Evolutionary conservation across 2,797 vertebrate species (phyloP).

Genomic region (Tiaroga cobitis): DNA sequence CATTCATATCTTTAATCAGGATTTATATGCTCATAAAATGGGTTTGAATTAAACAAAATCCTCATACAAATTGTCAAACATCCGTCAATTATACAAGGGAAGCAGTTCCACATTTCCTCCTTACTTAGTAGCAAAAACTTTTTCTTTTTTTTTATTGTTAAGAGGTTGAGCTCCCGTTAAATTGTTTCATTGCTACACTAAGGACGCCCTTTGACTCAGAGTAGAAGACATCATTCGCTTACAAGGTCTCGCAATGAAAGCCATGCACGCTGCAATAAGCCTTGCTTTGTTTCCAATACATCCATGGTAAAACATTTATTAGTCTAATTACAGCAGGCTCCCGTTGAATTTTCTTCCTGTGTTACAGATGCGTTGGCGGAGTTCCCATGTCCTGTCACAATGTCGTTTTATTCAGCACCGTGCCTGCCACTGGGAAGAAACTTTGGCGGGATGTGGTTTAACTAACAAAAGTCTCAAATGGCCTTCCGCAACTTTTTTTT

Average conservation of each 20-base stretch:
- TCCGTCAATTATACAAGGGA: slow-evolving; percentile 62
- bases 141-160: slow-evolving; percentile 57
- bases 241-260: slow-evolving; percentile 76
- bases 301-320: slow-evolving; percentile 82
- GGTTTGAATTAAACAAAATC: slow-evolving; percentile 61
- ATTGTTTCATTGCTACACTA: slow-evolving; percentile 74
- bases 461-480: slow-evolving; percentile 54
- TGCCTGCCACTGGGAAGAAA: slow-evolving; percentile 53
- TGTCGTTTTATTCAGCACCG: slow-evolving; percentile 62
- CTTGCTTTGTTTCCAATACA: slow-evolving; percentile 80
- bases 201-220: slow-evolving; percentile 73
- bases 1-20: slow-evolving; percentile 62
- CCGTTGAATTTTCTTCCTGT: slow-evolving; percentile 77
- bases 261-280: slow-evolving; percentile 72
- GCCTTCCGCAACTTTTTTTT: slow-evolving; percentile 38
- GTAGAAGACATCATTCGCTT: slow-evolving; percentile 75
- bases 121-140: slow-evolving; percentile 52
- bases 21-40: slow-evolving; percentile 61
- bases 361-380: slow-evolving; percentile 77
- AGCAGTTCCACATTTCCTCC: slow-evolving; percentile 56
- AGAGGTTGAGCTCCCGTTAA: slow-evolving; percentile 70
- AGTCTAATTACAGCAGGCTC: slow-evolving; percentile 80
- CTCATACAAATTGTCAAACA: slow-evolving; percentile 68
- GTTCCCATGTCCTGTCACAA: slow-evolving; percentile 75
- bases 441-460: slow-evolving; percentile 58